Evolutionary conservation across 2,797 vertebrate genomes (phyloP).

Genomic region (Tragelaphus eurycerus): DNA sequence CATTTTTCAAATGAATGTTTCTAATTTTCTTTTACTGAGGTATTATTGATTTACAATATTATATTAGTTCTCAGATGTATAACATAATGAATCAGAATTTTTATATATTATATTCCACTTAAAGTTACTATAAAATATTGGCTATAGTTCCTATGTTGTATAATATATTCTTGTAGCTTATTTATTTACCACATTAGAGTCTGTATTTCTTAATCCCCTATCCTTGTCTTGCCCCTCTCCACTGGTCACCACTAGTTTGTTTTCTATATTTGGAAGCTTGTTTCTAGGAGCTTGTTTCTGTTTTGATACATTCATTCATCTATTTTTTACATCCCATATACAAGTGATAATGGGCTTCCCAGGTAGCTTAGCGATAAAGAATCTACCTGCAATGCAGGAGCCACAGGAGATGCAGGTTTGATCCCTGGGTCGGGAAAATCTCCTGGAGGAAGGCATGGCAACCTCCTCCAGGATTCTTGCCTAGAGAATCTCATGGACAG

Average conservation of each 20-base stretch:
- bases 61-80: neutral
- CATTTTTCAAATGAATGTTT: neutral
- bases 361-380: neutral
- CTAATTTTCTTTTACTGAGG: neutral
- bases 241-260: neutral
- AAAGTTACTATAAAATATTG: neutral
- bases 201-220: neutral
- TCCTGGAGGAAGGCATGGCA: neutral
- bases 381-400: neutral
- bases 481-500: neutral
- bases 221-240: neutral
- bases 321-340: neutral
- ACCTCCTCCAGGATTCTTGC: neutral
- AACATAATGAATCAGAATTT: neutral
- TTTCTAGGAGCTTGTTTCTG: neutral
- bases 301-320: neutral
- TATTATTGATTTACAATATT: neutral
- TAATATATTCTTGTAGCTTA: neutral
- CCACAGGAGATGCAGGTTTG: neutral
- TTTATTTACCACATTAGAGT: neutral
- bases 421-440: neutral
- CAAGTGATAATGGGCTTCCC: neutral
- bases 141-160: neutral
- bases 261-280: neutral
- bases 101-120: neutral